Evolutionary conservation across 2,113 vertebrate species (phyloP).

Genomic region (Mohoua ochrocephala): DNA sequence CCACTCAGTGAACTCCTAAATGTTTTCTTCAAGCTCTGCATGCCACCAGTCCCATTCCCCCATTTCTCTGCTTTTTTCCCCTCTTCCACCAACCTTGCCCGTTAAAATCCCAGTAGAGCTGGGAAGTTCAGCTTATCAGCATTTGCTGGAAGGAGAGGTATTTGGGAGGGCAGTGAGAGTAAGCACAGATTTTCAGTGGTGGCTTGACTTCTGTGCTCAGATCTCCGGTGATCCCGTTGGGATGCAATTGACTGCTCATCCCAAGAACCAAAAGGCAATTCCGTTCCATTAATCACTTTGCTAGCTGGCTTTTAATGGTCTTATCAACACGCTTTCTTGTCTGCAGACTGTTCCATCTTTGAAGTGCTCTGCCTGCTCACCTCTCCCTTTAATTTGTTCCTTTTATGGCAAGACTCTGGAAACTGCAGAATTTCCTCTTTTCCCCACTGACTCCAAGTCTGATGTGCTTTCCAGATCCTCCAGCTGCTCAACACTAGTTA

Average conservation of each 20-base stretch:
- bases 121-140: neutral
- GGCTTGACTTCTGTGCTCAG: neutral
- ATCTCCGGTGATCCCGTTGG: neutral
- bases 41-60: neutral
- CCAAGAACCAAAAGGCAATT: neutral
- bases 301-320: neutral
- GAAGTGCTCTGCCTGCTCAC: neutral
- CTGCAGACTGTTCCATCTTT: neutral
- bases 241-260: neutral
- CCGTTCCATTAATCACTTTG: neutral
- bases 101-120: neutral
- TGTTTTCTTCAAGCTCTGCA: neutral
- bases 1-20: neutral
- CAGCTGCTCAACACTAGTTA: neutral
- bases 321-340: neutral
- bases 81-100: neutral
- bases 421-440: conserved; percentile 1
- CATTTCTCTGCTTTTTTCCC: neutral
- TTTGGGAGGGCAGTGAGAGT: neutral
- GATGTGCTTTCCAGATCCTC: neutral
- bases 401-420: neutral
- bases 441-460: neutral
- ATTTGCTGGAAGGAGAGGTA: neutral
- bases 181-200: neutral
- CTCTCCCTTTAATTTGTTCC: neutral